Evolutionary conservation across 2,113 vertebrate species (phyloP), one percentile per base, ranked within the genome.

Genomic region (Notothenia coriiceps): DNA sequence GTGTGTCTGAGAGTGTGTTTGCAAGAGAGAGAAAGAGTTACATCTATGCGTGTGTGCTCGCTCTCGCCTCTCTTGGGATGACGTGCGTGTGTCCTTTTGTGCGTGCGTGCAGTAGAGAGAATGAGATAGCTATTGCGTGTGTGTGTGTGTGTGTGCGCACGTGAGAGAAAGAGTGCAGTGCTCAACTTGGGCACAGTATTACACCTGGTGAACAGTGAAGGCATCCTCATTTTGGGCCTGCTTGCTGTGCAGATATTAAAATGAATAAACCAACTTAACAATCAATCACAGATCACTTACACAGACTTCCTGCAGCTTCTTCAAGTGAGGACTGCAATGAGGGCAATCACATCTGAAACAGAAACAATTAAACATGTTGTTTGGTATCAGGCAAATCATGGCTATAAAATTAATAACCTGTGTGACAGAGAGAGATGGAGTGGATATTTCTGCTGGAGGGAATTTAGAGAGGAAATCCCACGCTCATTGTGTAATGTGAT

Each of bases 131-230:
- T 69, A 62, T 52, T 50, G 63, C 65, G 82, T 68, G 67, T 79
- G 74, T 20, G 55, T 22, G 82, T 68, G 67, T 79, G 74, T 20
- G 55, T 22, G 33, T 15, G 25, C 9, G 47, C 2, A 70, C 15
- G 62, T 5, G 64, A 56, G 62, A 35, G 8, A 55, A 9, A 71
- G n/a, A 62, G 74, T 47, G 84, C 76, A 74, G 65, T 75, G 80
- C 49, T 70, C 85, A 88, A 90, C 82, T 91, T 90, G 76, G 84
- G 82, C 80, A 51, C 82, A 79, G 1, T 59, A 70, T 68, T 43
- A 46, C 75, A 83, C 74, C 71, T 86, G 79, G 79, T 65, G 78
- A 71, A 70, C 60, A 74, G 84, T 65, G 57, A 1, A 20, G 72
- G 63, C 74, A 83, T 55, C 49, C 70, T 71, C 18, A 40, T 66